Evolutionary conservation across 2,797 vertebrate genomes (phyloP).

Genomic region (Macroramphosus scolopax): DNA sequence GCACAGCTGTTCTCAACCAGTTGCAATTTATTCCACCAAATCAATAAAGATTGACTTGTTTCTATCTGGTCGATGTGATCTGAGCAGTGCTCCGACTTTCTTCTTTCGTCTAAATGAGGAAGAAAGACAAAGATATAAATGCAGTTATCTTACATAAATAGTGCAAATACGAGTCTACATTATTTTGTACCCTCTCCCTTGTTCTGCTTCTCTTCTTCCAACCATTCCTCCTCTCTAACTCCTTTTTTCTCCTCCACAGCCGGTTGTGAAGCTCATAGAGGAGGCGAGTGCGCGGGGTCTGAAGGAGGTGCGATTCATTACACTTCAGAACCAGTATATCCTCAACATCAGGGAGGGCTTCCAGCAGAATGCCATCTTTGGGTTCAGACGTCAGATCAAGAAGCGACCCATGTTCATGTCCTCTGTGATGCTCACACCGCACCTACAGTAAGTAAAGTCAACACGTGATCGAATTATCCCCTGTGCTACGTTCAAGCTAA

Average conservation of each 20-base stretch:
- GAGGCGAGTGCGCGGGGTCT: slow-evolving; percentile 90
- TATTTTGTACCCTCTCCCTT: no score
- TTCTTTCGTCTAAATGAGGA: no score
- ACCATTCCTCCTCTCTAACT: background rate
- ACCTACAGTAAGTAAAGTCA: slow-evolving; percentile 86
- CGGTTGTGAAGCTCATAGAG: slow-evolving; percentile 92
- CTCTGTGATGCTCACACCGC: slow-evolving; percentile 86
- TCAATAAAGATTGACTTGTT: slow-evolving; percentile 32
- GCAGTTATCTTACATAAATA: no score
- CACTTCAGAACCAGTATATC: slow-evolving; percentile 96
- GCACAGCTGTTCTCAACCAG: no score
- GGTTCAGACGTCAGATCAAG: slow-evolving; percentile 93
- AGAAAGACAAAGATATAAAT: no score
- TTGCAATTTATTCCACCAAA: slow-evolving; percentile 52
- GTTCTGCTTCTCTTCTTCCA: background rate
- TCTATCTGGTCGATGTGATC: no score
- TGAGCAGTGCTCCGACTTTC: no score
- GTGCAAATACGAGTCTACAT: background rate
- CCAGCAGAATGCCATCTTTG: slow-evolving; percentile 89
- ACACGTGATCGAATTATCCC: background rate
- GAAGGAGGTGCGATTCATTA: slow-evolving; percentile 95
- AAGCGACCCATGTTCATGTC: slow-evolving; percentile 92
- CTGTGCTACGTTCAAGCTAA: background rate
- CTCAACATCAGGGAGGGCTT: slow-evolving; percentile 92
- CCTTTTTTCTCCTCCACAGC: slow-evolving; percentile 67